Evolutionary conservation across 2,888 invertebrate species (phyloP).

Genomic region (Drosophila merina): DNA sequence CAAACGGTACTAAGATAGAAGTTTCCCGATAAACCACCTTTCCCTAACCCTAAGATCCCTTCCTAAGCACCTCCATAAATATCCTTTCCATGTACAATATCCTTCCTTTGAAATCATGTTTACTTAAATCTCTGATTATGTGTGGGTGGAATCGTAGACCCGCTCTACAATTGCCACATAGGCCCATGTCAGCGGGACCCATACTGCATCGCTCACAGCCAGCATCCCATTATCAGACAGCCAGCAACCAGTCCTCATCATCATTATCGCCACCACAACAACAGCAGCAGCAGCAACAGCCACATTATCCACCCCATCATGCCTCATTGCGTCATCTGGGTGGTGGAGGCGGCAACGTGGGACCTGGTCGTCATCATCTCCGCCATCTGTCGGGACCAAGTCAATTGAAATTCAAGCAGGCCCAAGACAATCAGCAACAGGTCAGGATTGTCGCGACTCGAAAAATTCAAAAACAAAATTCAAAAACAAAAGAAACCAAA

Average conservation of each 20-base stretch:
- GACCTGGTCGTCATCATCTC: slow-evolving; percentile 55
- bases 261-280: slow-evolving; percentile 58
- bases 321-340: slow-evolving; percentile 83
- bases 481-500: not conserved
- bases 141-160: slow-evolving; percentile 72
- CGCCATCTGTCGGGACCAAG: slow-evolving; percentile 67
- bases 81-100: not conserved
- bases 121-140: slow-evolving; percentile 51
- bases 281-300: slow-evolving; percentile 51
- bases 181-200: slow-evolving; percentile 84
- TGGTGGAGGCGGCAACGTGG: slow-evolving; percentile 53
- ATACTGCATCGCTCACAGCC: slow-evolving; percentile 83
- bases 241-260: slow-evolving; percentile 63
- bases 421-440: slow-evolving; percentile 82
- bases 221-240: slow-evolving; percentile 71
- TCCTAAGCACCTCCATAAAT: not conserved
- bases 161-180: slow-evolving; percentile 83
- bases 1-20: slow-evolving; percentile 86
- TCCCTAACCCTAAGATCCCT: not conserved
- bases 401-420: slow-evolving; percentile 67
- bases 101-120: slow-evolving; percentile 3
- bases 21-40: slow-evolving; percentile 16
- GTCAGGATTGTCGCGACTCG: slow-evolving; percentile 63
- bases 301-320: slow-evolving; percentile 62
- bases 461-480: slow-evolving; percentile 1